These are phyloP conservation scores for Megalops cyprinoides DNA, from an alignment of 2,797 vertebrate species.

Conservation along the genomic window DNA sequence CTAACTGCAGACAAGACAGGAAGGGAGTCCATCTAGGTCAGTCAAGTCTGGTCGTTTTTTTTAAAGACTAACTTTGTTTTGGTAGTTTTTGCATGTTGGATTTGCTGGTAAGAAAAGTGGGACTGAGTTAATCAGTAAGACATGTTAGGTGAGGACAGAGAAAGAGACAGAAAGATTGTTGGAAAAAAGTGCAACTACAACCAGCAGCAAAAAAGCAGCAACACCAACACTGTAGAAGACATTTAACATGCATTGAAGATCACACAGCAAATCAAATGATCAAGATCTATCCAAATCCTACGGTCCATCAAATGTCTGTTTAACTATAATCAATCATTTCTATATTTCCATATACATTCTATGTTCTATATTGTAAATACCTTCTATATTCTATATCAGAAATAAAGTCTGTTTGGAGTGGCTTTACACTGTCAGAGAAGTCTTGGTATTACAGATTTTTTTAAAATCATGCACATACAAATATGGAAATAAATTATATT, in stretches of 20 bases:
- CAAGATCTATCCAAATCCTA: slow-evolving; percentile 36
- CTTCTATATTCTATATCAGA: not conserved
- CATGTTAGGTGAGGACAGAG: slow-evolving; percentile 63
- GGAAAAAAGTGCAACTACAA: slow-evolving; percentile 63
- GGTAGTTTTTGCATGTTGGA: slow-evolving; percentile 79
- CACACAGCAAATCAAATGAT: slow-evolving; percentile 46
- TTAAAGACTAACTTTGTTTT: slow-evolving; percentile 52
- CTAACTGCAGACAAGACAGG: slow-evolving; percentile 86
- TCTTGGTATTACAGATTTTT: too few relatives aligned
- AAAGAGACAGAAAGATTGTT: slow-evolving; percentile 62
- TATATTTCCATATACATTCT: too few relatives aligned
- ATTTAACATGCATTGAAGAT: slow-evolving; percentile 66
- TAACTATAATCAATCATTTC: not conserved
- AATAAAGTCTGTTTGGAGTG: not conserved
- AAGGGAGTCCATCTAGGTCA: slow-evolving; percentile 69
- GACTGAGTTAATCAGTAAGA: slow-evolving; percentile 61
- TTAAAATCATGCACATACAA: too few relatives aligned
- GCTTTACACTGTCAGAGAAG: too few relatives aligned
- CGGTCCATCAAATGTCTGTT: not conserved
- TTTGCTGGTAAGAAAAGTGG: slow-evolving; percentile 61
- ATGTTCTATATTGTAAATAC: too few relatives aligned
- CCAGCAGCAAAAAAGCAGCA: slow-evolving; percentile 68
- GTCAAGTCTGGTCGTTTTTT: slow-evolving; percentile 59
- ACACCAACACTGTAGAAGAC: slow-evolving; percentile 63
- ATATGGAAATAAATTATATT: too few relatives aligned